These are phyloP conservation scores for Mizuhopecten yessoensis DNA, from an alignment of 1,140 invertebrate genomes.

Conservation along the genomic window DNA sequence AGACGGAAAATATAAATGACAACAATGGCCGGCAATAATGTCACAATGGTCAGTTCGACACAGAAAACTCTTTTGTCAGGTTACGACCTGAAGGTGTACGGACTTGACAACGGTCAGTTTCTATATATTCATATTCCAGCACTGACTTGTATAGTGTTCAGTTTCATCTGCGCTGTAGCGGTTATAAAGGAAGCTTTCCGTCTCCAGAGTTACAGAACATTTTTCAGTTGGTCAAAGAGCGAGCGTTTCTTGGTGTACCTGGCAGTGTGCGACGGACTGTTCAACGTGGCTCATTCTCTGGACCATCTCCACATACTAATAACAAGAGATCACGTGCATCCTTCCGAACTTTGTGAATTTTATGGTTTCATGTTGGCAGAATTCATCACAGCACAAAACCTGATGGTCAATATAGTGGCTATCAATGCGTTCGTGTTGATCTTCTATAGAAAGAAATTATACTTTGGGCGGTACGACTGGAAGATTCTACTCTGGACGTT, in stretches of 20 bases:
- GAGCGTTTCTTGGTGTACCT: constrained; percentile 63
- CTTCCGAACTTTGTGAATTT: constrained; percentile 53
- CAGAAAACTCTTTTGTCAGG: background rate
- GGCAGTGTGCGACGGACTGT: constrained; percentile 57
- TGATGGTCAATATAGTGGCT: constrained; percentile 54
- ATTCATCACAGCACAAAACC: constrained; percentile 57
- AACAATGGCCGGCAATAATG: background rate
- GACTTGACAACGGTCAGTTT: constrained; percentile 60
- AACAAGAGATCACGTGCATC: constrained; percentile 50
- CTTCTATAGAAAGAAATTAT: constrained; percentile 49
- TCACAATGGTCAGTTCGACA: background rate
- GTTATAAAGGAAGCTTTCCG: constrained; percentile 49
- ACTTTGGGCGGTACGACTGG: constrained; percentile 58
- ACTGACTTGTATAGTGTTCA: constrained; percentile 40
- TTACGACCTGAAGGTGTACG: constrained; percentile 59
- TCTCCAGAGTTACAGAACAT: background rate
- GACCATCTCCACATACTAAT: constrained; percentile 57
- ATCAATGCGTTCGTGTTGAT: constrained; percentile 61
- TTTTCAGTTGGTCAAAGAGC: constrained; percentile 57
- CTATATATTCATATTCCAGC: constrained; percentile 54
- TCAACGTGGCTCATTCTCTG: constrained; percentile 58
- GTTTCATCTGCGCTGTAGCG: constrained; percentile 45
- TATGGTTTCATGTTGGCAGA: constrained; percentile 59
- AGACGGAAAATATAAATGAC: background rate
- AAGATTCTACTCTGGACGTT: constrained; percentile 50